These are phyloP conservation scores for Petaurus breviceps DNA, from an alignment of 2,113 vertebrate genomes.

Conservation along the genomic window DNA sequence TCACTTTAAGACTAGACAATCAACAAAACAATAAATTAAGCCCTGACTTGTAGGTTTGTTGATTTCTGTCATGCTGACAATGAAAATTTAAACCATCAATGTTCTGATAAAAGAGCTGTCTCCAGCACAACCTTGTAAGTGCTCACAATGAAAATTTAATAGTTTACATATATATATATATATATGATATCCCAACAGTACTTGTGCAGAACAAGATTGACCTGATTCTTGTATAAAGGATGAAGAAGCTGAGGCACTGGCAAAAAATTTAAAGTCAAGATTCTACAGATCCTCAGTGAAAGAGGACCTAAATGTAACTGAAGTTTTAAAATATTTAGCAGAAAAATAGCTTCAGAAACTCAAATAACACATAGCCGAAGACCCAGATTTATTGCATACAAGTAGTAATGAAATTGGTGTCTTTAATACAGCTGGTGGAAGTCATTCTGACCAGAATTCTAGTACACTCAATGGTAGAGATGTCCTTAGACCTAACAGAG, in stretches of 20 bases:
- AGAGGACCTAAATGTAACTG: slow-evolving; percentile 96
- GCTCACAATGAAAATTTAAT: not conserved
- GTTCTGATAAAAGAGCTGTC: not conserved
- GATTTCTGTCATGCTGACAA: not conserved
- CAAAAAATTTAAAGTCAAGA: slow-evolving; percentile 94
- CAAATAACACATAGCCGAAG: too few relatives aligned
- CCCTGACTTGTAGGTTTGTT: not conserved
- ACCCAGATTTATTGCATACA: too few relatives aligned
- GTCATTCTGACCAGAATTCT: slow-evolving; percentile 89
- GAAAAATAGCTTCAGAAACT: too few relatives aligned
- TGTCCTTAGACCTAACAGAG: slow-evolving; percentile 96
- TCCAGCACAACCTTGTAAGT: not conserved
- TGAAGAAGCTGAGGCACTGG: slow-evolving; percentile 96
- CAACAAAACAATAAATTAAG: not conserved
- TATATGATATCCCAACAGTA: too few relatives aligned
- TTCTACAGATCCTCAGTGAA: slow-evolving; percentile 98
- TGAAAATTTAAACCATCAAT: not conserved
- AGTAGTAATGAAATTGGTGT: slow-evolving; percentile 85
- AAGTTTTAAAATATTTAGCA: slow-evolving; percentile 77
- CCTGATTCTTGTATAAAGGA: too few relatives aligned
- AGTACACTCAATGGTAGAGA: slow-evolving; percentile 91
- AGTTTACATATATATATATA: too few relatives aligned
- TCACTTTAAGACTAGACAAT: not conserved
- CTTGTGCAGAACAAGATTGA: too few relatives aligned
- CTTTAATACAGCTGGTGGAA: slow-evolving; percentile 93